phyloP scores from a whole-genome alignment of 2,113 vertebrate species.

The Psammodynastes pulverulentus region DNA sequence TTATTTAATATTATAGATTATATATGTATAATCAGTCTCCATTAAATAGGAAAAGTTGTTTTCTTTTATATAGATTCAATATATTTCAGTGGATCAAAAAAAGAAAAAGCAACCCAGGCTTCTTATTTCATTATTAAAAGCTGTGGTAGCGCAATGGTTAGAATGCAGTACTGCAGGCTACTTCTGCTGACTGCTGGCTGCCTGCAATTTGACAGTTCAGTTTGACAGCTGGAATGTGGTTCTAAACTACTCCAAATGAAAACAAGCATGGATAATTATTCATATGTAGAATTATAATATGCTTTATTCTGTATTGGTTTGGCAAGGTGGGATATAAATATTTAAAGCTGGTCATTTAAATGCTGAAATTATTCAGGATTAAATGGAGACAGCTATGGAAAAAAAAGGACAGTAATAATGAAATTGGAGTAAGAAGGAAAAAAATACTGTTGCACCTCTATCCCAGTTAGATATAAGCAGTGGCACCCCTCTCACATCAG shows the following conservation, averaged over 20 bases:
- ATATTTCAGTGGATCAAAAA: neutral
- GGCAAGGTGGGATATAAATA: neutral
- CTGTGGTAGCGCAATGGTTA: no score
- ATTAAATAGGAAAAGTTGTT: neutral
- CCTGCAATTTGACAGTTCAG: no score
- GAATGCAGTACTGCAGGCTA: no score
- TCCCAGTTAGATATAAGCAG: neutral
- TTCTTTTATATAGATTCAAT: neutral
- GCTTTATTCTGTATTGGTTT: neutral
- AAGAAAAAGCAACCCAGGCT: neutral
- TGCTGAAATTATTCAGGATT: neutral
- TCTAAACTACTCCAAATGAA: neutral
- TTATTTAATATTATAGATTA: neutral
- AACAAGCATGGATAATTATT: neutral
- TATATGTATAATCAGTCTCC: neutral
- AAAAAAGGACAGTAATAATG: neutral
- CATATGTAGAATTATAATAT: neutral
- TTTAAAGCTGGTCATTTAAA: neutral
- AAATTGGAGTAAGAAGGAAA: neutral
- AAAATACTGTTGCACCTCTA: neutral
- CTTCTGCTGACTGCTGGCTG: no score
- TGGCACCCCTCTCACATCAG: neutral
- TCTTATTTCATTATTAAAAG: no score
- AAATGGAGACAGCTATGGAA: neutral
- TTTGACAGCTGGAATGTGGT: neutral